These are phyloP conservation scores for Stomorhina lunata DNA, from an alignment of 2,888 invertebrate species.

Conservation along the genomic window DNA sequence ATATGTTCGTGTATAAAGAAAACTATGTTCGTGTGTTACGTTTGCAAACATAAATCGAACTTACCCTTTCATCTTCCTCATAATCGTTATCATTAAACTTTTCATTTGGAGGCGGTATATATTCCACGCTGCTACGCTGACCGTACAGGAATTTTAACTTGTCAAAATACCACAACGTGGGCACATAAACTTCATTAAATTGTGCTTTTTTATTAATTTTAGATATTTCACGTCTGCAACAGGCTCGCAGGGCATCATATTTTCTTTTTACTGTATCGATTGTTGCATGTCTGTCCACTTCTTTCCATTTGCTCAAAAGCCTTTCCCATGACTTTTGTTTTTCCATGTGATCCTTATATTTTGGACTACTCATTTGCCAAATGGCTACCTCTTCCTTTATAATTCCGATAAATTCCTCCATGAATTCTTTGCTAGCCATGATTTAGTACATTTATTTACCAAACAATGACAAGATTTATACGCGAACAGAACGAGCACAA, in stretches of 20 bases:
- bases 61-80: too few species aligned
- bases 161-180: conserved; percentile 47
- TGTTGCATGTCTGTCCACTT: conserved; percentile 6
- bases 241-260: conserved; percentile 3
- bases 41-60: too few species aligned
- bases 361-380: conserved; percentile 23
- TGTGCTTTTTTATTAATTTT: conserved; percentile 7
- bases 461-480: too few species aligned
- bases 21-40: too few species aligned
- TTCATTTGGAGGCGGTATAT: too few species aligned
- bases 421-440: conserved; percentile 15
- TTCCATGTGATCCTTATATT: conserved; percentile 4
- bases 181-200: conserved; percentile 23
- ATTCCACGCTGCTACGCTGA: too few species aligned
- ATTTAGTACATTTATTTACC: too few species aligned
- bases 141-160: conserved; percentile 28
- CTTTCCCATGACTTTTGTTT: conserved; percentile 20
- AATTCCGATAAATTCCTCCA: conserved; percentile 20
- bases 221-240: conserved; percentile 15
- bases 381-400: conserved; percentile 3
- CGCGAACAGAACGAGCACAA: too few species aligned
- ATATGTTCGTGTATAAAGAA: too few species aligned
- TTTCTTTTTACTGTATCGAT: conserved; percentile 9
- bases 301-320: conserved; percentile 18
- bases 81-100: too few species aligned